Conservation (phyloP, 2,888 invertebrate species). For the Cephus pygmeus region DNA sequence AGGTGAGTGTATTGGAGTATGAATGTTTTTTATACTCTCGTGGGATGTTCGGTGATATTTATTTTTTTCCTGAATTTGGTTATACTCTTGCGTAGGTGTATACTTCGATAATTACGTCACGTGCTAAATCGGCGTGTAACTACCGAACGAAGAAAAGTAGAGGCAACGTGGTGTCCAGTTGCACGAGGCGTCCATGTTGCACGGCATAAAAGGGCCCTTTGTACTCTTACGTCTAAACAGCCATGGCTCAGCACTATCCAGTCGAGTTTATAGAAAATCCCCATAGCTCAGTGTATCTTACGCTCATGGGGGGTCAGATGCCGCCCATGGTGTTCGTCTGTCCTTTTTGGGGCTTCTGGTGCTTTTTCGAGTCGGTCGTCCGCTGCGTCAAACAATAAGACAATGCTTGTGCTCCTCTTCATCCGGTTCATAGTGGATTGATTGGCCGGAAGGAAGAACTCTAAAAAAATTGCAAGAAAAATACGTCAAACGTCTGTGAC, state of each 20-base stretch:
- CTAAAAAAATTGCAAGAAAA: background rate
- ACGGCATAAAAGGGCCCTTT: slow-evolving; percentile 57
- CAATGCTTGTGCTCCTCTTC: slow-evolving; percentile 4
- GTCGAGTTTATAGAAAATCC: slow-evolving; percentile 51
- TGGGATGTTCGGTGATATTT: background rate
- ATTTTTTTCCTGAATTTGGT: background rate
- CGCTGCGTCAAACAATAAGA: slow-evolving; percentile 21
- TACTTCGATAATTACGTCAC: slow-evolving; percentile 26
- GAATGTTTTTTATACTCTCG: background rate
- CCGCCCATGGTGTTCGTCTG: slow-evolving; percentile 48
- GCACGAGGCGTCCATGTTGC: slow-evolving; percentile 47
- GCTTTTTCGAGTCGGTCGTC: slow-evolving; percentile 27
- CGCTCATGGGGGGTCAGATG: slow-evolving; percentile 54
- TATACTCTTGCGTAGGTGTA: background rate
- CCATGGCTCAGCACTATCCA: slow-evolving; percentile 35
- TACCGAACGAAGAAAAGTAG: slow-evolving; percentile 21
- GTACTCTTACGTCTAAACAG: slow-evolving; percentile 49
- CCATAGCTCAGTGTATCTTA: slow-evolving; percentile 32
- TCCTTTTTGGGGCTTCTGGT: slow-evolving; percentile 24
- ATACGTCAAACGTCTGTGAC: background rate
- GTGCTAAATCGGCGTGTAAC: slow-evolving; percentile 13
- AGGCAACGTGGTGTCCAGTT: slow-evolving; percentile 61
- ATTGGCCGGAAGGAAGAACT: background rate
- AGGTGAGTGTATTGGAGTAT: background rate
- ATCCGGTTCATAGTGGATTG: background rate